Evolutionary conservation across 2,797 vertebrate species (phyloP), one percentile per base, ranked within the genome.

Genomic region (Molossus alvarezi): DNA sequence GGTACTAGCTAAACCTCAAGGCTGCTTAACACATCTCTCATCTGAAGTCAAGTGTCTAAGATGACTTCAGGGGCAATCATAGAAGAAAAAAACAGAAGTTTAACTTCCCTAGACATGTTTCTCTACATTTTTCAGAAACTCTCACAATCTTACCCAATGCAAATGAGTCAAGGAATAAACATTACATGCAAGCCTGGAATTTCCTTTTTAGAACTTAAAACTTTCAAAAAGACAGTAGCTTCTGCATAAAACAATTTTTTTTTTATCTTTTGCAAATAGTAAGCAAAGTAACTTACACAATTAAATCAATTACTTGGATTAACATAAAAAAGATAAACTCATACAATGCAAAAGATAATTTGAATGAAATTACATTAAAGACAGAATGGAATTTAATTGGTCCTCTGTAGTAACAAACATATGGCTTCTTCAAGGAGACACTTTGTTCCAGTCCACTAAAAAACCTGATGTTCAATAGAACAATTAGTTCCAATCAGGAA

Each of bases 401-500:
- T 45, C n/a, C 11, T 91, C 29, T 81, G 4, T 55, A 23, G 45
- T 84, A 73, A 82, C 64, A 67, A 89, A 97, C 41, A 82, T 60
- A 90, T 29, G 27, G 0, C n/a, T 96, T 94, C 33, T n/a, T 97
- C 41, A 90, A 83, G 51, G 60, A 91, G 84, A 93, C 55, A 60
- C 65, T 95, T 97, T 96, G 55, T 91, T 97, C 98, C 95, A 94
- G 58, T 96, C 97, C 80, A 57, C 79, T 96, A 90, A 86, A 97
- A 88, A 71, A 84, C 53, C 92, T 90, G 91, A 25, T 77, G 65
- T 96, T 97, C 96, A 97, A 94, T 89, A 97, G 89, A 97, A 86
- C 45, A 97, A 96, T 96, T 93, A 94, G 97, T 97, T 98, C 84
- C 92, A 97, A 87, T 93, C 88, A 95, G 37, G 75, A 96, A 97